Evolutionary conservation across 2,888 invertebrate species (phyloP).

Genomic region (Cataglyphis altisquamis): DNA sequence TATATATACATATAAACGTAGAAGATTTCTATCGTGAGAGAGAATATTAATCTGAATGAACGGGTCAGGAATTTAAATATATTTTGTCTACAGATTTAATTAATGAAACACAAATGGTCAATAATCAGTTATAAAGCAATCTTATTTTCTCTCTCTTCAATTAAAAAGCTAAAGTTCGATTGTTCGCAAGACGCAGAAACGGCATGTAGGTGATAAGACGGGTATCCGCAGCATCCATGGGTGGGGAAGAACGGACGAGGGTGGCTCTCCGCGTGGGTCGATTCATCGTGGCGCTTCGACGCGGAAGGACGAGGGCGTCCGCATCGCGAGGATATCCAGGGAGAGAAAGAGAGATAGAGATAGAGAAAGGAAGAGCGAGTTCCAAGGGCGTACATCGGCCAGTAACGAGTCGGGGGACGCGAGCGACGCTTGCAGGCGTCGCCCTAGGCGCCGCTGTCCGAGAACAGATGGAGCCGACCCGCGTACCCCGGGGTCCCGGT

Average conservation of each 20-base stretch:
- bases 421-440: constrained; percentile 64
- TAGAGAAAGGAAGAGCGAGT: constrained; percentile 18
- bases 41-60: background rate
- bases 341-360: constrained; percentile 28
- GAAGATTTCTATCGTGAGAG: too few species aligned
- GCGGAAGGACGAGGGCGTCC: constrained; percentile 73
- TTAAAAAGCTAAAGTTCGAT: background rate
- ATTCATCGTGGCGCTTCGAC: constrained; percentile 69
- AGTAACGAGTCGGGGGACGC: constrained; percentile 54
- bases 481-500: constrained; percentile 83
- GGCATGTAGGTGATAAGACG: background rate
- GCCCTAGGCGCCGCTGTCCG: constrained; percentile 79
- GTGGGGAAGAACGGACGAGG: constrained; percentile 64
- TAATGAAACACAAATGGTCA: background rate
- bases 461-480: constrained; percentile 81
- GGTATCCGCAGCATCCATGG: constrained; percentile 71
- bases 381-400: constrained; percentile 46
- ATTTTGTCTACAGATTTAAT: constrained; percentile 13
- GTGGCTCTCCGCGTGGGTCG: constrained; percentile 68
- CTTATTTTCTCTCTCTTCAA: background rate
- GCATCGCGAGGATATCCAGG: constrained; percentile 55
- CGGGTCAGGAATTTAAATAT: background rate
- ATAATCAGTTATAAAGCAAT: background rate
- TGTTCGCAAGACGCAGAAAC: constrained; percentile 15
- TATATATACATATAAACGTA: background rate